phyloP scores from a whole-genome alignment of 2,113 vertebrate genomes.

The Stigmatopora argus region DNA sequence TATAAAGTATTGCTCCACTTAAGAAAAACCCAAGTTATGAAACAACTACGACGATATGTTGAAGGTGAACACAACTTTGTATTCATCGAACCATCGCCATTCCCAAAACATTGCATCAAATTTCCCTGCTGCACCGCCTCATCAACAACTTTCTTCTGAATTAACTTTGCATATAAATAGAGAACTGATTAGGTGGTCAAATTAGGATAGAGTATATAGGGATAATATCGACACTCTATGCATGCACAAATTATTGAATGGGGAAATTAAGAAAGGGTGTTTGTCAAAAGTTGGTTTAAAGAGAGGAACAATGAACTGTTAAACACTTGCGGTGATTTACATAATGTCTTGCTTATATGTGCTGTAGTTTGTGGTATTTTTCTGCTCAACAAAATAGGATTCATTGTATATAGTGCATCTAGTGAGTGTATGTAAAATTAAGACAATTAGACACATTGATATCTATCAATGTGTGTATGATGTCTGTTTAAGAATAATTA shows the following conservation, averaged over 20 bases:
- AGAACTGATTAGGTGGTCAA: slow-evolving; percentile 20
- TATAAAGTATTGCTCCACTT: no score
- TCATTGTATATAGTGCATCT: no score
- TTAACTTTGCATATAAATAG: slow-evolving; percentile 22
- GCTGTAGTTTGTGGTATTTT: no score
- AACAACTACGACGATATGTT: no score
- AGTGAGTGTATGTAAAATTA: no score
- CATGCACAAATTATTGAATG: slow-evolving; percentile 33
- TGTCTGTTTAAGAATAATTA: no score
- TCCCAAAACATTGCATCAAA: neutral
- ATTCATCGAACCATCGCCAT: neutral
- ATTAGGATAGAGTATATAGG: slow-evolving; percentile 9
- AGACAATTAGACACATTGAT: no score
- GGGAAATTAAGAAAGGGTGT: slow-evolving; percentile 12
- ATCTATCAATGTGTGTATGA: no score
- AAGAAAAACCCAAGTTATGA: no score
- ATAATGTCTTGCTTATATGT: no score
- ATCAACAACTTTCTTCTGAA: slow-evolving; percentile 6
- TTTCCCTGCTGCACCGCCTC: neutral
- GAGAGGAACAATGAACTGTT: slow-evolving; percentile 14
- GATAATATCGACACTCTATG: slow-evolving; percentile 11
- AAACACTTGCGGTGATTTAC: slow-evolving; percentile 28
- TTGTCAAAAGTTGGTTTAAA: slow-evolving; percentile 20
- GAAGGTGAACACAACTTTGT: neutral
- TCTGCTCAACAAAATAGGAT: no score